Evolutionary conservation across 1,140 invertebrate genomes (phyloP).

Genomic region (Triops cancriformis): DNA sequence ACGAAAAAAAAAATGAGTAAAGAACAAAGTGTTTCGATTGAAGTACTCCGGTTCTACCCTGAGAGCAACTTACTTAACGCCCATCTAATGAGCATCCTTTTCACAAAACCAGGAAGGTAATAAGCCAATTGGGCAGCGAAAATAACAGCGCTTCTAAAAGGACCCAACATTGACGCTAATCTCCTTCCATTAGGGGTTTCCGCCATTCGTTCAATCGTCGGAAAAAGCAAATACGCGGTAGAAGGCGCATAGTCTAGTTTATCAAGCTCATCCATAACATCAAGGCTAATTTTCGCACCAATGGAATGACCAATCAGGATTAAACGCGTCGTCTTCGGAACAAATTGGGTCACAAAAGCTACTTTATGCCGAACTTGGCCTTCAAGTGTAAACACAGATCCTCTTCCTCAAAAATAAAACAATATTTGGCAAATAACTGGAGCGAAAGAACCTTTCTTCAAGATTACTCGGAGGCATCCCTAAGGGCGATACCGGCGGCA

Average conservation of each 20-base stretch:
- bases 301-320: slow-evolving; percentile 77
- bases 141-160: slow-evolving; percentile 46
- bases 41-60: slow-evolving; percentile 40
- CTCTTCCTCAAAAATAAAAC: not conserved
- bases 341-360: slow-evolving; percentile 60
- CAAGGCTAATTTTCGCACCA: slow-evolving; percentile 67
- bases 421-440: not conserved
- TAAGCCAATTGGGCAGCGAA: slow-evolving; percentile 51
- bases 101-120: slow-evolving; percentile 48
- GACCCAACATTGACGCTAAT: slow-evolving; percentile 46
- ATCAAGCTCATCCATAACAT: slow-evolving; percentile 52
- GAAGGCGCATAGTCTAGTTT: slow-evolving; percentile 29
- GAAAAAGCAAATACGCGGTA: slow-evolving; percentile 64
- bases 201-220: slow-evolving; percentile 69
- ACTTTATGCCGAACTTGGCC: slow-evolving; percentile 75
- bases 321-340: slow-evolving; percentile 56
- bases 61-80: slow-evolving; percentile 37
- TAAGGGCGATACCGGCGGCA: slow-evolving; percentile 27
- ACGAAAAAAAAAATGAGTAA: not conserved
- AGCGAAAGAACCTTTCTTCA: not conserved
- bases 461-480: slow-evolving; percentile 33
- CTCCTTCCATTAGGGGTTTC: slow-evolving; percentile 58
- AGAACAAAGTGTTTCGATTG: slow-evolving; percentile 31
- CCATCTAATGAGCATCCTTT: slow-evolving; percentile 45
- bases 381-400: slow-evolving; percentile 33